Conservation (phyloP, 2,113 vertebrate genomes). For the Muntiacus muntjak region DNA sequence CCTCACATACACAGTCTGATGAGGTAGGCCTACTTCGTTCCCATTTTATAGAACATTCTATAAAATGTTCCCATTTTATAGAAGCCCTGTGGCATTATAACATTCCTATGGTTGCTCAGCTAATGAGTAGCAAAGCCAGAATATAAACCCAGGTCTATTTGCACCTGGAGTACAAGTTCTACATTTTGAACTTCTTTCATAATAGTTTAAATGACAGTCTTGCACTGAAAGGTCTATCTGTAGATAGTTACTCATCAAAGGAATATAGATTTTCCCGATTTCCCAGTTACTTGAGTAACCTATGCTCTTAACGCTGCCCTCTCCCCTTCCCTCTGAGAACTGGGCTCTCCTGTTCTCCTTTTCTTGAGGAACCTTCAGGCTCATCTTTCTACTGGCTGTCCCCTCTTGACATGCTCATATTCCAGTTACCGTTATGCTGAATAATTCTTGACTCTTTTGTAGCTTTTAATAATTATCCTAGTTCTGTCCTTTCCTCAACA, state of each 20-base stretch:
- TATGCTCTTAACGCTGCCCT: accelerated
- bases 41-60: background rate
- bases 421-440: background rate
- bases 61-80: background rate
- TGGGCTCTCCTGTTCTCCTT: background rate
- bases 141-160: background rate
- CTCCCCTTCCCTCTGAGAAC: background rate
- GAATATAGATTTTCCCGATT: background rate
- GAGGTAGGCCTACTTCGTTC: background rate
- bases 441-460: background rate
- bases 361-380: background rate
- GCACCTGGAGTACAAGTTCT: background rate
- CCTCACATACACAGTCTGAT: background rate
- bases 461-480: background rate
- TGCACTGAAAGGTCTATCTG: background rate
- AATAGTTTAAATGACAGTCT: background rate
- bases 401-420: background rate
- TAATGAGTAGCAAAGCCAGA: background rate
- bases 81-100: background rate
- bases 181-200: background rate
- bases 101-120: background rate
- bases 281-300: background rate
- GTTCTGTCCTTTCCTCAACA: background rate
- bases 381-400: background rate
- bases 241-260: background rate